Base-by-base conservation (phyloP, 1,140 invertebrate genomes). In the Tetragnatha versicolor region DNA sequence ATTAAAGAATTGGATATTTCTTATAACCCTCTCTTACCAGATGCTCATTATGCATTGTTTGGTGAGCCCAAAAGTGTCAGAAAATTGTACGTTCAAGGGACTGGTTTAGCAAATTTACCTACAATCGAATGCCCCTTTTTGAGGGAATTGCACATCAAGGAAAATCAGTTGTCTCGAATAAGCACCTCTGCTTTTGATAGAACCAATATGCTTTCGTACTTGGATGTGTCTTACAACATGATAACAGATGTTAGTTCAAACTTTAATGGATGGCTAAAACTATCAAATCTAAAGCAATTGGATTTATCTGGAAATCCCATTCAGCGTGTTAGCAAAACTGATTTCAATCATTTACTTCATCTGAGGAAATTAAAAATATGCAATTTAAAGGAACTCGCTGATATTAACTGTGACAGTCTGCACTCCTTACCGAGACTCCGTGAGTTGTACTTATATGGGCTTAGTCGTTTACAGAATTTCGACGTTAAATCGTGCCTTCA, bases 61-160 rank as follows among this genome's bases (percentile, higher is more conserved):
- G 92, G 91, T 51, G 94, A 96, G 84, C 94, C 94, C 0, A 97
- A 96, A 87, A 94, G 94, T 0, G 90, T 94, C 0, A 85, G 94
- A 60, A 89, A 91, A 53, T 85, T 97, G 10, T 94, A 94, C 85
- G 85, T 97, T 27, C 93, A 93, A 0, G 90, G 91, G 47, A 93
- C 92, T 2, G 91, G 92, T 12, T 91, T 95, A 6, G 89, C 86
- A 53, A n/a, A 35, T 25, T 55, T 85, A 37, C 86, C 87, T 9
- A 55, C 49, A 14, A 84, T 97, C 22, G 95, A 96, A 87, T 95
- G 93, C 31, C 94, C 94, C 6, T 97, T 96, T 83, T 87, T 97
- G 42, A 90, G 91, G 79, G 86, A 87, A 70, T 85, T 97, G n/a
- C 95, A 96, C 86, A 83, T 96, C 7, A 94, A 93, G 0, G 85